Evolutionary conservation across 2,888 invertebrate species (phyloP), one percentile per base, ranked within the genome.

Genomic region (Cynaeus angustus): DNA sequence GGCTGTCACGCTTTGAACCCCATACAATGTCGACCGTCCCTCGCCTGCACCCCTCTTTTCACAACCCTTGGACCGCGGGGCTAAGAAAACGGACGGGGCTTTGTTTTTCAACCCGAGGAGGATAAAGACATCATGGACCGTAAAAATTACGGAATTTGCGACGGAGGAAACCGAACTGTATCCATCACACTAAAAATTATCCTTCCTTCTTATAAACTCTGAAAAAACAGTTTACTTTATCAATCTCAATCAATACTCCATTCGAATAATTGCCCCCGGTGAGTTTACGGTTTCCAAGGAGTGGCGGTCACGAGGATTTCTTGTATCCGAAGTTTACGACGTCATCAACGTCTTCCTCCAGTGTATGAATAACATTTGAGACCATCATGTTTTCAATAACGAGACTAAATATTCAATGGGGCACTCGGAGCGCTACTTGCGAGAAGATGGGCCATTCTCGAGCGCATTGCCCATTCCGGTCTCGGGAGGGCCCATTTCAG

Each of bases 1-100:
- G 85, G 82, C 84, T 84, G 85, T 84, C 85, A 85, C 84, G 85
- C 83, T 83, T 81, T 79, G 79, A 79, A 80, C 81, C 83, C 80
- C 76, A 77, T 79, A 79, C 80, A 79, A 80, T 79, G 79, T 78
- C 78, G 76, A 73, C 77, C 75, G 75, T 73, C 69, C 70, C 72
- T 71, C 75, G 75, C 78, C 75, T 59, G 70, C 73, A n/a, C 65
- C 28, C 53, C 33, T 26, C 50, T 53, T 53, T 13, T 33, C 43
- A 12, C 56, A 68, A 68, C 74, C 70, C 59, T 69, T 62, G 69
- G 64, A 67, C 45, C 56, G 66, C 50, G 55, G 65, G 56, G 50
- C 52, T 41, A 41, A 69, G 69, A 67, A 70, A 68, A 67, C 68
- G 58, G 66, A 56, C 68, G 43, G 64, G 55, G 68, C 70, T 72